These are phyloP conservation scores for Kryptolebias marmoratus DNA, from an alignment of 2,113 vertebrate species.

Conservation along the genomic window DNA sequence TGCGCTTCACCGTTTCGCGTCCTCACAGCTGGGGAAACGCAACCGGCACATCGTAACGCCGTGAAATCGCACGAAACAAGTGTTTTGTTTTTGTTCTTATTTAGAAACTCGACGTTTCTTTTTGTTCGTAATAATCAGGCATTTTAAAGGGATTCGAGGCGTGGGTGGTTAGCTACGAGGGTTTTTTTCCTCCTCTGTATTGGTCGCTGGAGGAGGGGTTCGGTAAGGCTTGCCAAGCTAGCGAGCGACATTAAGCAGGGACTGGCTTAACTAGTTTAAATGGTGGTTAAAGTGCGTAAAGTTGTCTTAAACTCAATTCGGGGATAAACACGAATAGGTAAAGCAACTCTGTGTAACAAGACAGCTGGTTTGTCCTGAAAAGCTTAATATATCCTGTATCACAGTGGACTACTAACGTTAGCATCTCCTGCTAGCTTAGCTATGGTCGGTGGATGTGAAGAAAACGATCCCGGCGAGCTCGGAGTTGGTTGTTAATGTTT, in stretches of 20 bases:
- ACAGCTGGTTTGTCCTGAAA: neutral
- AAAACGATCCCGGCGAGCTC: conserved; percentile 3
- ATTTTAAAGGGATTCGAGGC: conserved; percentile 66
- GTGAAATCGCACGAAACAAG: conserved; percentile 2
- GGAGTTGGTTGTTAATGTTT: neutral
- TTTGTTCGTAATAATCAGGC: conserved; percentile 16
- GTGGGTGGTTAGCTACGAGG: conserved; percentile 63
- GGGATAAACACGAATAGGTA: accelerated
- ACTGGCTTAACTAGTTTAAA: conserved; percentile 62
- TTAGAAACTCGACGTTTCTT: neutral
- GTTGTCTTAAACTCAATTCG: conserved; percentile 50
- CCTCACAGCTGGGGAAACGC: conserved; percentile 12
- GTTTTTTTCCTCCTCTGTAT: conserved; percentile 60
- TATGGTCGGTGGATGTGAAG: conserved; percentile 10
- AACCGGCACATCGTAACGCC: neutral
- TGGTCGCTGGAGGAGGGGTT: conserved; percentile 62
- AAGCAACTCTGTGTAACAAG: neutral
- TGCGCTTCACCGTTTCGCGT: conserved; percentile 22
- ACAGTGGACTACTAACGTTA: conserved; percentile 40
- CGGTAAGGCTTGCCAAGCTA: conserved; percentile 63
- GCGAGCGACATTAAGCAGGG: conserved; percentile 63
- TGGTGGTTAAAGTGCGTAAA: conserved; percentile 62
- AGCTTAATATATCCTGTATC: conserved; percentile 10
- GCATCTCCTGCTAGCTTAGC: conserved; percentile 56
- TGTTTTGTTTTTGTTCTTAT: neutral